Conservation (phyloP, 1,140 invertebrate genomes). For the Scaptomyza graminum region DNA sequence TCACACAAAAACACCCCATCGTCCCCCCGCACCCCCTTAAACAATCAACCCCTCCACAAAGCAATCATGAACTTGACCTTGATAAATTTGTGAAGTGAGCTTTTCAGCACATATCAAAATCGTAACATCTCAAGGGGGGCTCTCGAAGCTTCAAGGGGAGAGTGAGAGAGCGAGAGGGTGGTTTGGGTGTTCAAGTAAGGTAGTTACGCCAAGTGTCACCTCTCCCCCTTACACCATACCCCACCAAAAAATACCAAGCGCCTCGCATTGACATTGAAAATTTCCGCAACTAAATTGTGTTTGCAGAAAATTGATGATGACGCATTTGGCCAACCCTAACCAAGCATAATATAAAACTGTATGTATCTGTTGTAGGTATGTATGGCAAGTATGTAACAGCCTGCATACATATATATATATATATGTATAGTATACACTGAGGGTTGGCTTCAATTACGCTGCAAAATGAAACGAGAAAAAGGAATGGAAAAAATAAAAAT, state of each 20-base stretch:
- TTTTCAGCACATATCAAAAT: conserved; percentile 81
- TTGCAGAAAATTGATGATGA: conserved; percentile 72
- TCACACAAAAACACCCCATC: not conserved
- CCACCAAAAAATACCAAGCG: conserved; percentile 17
- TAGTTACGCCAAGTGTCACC: conserved; percentile 40
- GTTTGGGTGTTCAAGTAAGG: conserved; percentile 13
- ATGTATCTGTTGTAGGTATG: conserved; percentile 11
- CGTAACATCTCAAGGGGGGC: conserved; percentile 74
- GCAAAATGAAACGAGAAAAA: conserved; percentile 29
- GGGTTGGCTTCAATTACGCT: conserved; percentile 69
- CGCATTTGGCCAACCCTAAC: conserved; percentile 51
- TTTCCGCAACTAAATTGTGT: conserved; percentile 72
- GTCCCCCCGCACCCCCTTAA: not conserved
- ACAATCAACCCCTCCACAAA: not conserved
- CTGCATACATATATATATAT: conserved; percentile 1
- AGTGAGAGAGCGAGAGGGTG: not conserved
- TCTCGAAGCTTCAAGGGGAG: conserved; percentile 3
- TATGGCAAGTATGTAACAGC: not conserved
- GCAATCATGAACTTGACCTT: conserved; percentile 75
- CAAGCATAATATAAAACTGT: conserved; percentile 13
- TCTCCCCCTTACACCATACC: conserved; percentile 22
- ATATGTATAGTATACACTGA: conserved; percentile 19
- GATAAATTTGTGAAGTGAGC: conserved; percentile 78
- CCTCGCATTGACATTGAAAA: conserved; percentile 74
- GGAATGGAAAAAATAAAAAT: not conserved